Base-by-base conservation (phyloP, 2,888 invertebrate genomes). In the Adela reaumurella region DNA sequence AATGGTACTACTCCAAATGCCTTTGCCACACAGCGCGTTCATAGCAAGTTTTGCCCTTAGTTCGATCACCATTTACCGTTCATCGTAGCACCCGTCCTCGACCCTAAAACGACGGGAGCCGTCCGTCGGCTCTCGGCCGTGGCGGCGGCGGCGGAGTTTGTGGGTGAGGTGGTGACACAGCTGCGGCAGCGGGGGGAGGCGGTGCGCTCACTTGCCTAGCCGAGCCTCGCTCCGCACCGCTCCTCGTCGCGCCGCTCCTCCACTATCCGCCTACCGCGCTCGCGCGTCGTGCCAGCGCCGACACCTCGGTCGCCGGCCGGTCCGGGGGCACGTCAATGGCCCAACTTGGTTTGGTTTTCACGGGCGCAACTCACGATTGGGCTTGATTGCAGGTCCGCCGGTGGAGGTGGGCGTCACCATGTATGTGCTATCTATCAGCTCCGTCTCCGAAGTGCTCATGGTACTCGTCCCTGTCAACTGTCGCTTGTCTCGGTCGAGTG, bases 391-490 rank as follows among this genome's bases (percentile, higher is more conserved):
- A 95, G 94, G 93, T 88, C 90, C 91, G 81, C 94, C 96, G 73
- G 96, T 97, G 83, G 94, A 93, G 82, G 95, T 96, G 79, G 94
- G 94, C 80, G 93, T 96, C 84, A 95, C 95, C 83, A 94, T 96
- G 90, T 94, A 94, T 86, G 94, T 96, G 83, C 90, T 95, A 83
- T 93, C 93, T 84, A 96, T 96, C 88, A 93, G 94, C 85, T 94
- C 94, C 81, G 92, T 96, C 82, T 95, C 94, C 81, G 96, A 96
- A 89, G 95, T 95, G 81, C 90, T 94, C 87, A 96, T 95, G 95
- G 95, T 95, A 90, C 77, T 76, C 77, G 73, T 66, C 68, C 64
- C 63, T 68, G 65, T 70, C 82, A 81, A 76, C 73, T 69, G 65
- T 65, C 68, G 70, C 70, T 71, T 72, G 70, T 62, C 71, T 71